Conservation (phyloP, 2,113 vertebrate species). For the Saguinus midas region DNA sequence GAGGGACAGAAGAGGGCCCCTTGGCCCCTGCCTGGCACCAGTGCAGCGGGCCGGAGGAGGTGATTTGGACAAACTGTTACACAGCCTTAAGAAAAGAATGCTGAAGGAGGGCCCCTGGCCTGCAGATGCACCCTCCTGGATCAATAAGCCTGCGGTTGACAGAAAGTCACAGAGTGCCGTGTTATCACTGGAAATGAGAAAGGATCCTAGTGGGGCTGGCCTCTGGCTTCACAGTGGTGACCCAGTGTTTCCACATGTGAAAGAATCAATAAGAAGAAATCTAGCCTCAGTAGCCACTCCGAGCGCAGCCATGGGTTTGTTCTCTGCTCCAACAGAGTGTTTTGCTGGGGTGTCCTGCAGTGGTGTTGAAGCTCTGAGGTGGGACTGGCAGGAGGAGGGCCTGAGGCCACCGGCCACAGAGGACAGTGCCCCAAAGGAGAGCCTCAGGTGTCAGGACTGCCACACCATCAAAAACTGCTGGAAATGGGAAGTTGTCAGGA, state of each 20-base stretch:
- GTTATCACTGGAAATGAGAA: slow-evolving; percentile 50
- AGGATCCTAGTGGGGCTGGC: slow-evolving; percentile 19
- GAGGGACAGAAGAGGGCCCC: slow-evolving; percentile 53
- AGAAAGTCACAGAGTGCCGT: slow-evolving; percentile 63
- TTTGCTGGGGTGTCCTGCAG: neutral
- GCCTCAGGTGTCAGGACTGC: slow-evolving; percentile 28
- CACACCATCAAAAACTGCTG: neutral
- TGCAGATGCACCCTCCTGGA: neutral
- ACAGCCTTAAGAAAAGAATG: neutral
- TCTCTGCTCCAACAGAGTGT: slow-evolving; percentile 23
- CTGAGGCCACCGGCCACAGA: neutral
- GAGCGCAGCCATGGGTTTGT: slow-evolving; percentile 56
- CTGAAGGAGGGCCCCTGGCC: slow-evolving; percentile 47
- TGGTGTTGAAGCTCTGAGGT: neutral
- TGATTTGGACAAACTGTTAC: neutral
- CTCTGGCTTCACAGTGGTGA: slow-evolving; percentile 47
- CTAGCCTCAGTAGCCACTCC: neutral
- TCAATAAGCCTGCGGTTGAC: neutral
- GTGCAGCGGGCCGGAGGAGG: slow-evolving; percentile 46
- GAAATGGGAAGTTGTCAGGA: slow-evolving; percentile 46
- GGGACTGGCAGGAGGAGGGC: slow-evolving; percentile 55
- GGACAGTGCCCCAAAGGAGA: slow-evolving; percentile 37
- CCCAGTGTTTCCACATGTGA: slow-evolving; percentile 3
- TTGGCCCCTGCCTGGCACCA: neutral
- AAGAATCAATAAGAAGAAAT: slow-evolving; percentile 54